Evolutionary conservation across 2,797 vertebrate species (phyloP).

Genomic region (Enteromius thamalakanensis): DNA sequence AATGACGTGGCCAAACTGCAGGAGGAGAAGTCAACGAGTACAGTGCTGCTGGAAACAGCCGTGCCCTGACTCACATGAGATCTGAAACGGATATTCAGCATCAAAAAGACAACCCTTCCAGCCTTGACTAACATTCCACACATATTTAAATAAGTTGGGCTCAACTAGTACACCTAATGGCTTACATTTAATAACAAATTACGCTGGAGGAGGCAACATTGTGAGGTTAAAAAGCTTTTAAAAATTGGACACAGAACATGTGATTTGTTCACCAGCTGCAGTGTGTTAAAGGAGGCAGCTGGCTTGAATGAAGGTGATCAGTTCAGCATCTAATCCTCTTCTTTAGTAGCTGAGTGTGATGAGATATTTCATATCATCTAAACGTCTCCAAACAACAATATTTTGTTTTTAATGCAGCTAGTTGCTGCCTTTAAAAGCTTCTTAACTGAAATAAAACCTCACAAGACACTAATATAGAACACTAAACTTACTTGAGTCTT

Average conservation of each 20-base stretch:
- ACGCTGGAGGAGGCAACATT: not conserved
- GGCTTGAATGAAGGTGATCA: conserved; percentile 15
- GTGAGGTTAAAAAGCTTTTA: not conserved
- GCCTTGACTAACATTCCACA: conserved; percentile 11
- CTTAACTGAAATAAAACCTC: not conserved
- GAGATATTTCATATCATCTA: not conserved
- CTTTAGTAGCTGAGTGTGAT: not conserved
- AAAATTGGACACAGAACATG: not conserved
- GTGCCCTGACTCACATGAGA: conserved; percentile 65
- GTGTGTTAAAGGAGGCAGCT: not conserved
- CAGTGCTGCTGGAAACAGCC: conserved; percentile 67
- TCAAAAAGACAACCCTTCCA: not conserved
- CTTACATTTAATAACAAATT: not conserved
- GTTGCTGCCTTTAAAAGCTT: not conserved
- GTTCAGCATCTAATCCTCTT: conserved; percentile 10
- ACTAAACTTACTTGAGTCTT: not conserved
- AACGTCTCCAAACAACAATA: not conserved
- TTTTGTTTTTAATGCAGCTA: not conserved
- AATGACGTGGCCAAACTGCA: conserved; percentile 57
- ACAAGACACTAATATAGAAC: not conserved
- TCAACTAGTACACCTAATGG: not conserved
- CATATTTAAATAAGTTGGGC: not conserved
- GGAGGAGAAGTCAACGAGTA: conserved; percentile 65
- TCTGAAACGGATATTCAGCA: conserved; percentile 13
- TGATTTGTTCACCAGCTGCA: conserved; percentile 24